phyloP scores from a whole-genome alignment of 2,113 vertebrate species.

The Plecturocebus donacophilus region DNA sequence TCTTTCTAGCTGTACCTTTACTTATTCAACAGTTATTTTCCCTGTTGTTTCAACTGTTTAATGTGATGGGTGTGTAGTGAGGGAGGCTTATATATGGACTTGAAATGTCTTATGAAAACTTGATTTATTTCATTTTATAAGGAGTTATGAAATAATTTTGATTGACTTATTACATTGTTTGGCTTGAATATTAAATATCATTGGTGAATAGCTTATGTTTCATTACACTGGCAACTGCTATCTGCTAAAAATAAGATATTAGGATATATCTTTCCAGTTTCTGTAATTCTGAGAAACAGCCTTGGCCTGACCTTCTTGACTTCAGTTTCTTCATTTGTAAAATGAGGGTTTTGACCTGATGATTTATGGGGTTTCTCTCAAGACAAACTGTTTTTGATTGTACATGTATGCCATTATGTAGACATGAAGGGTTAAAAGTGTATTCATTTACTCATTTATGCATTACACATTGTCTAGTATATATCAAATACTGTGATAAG shows the following conservation, averaged over 20 bases:
- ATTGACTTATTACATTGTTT: constrained; percentile 49
- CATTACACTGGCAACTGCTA: constrained; percentile 48
- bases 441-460: not conserved
- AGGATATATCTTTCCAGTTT: constrained; percentile 9
- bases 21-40: not conserved
- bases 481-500: not conserved
- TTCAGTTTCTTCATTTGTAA: constrained; percentile 32
- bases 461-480: not conserved
- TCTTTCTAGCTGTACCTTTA: not conserved
- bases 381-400: not conserved
- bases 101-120: constrained; percentile 37
- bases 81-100: not conserved
- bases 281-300: constrained; percentile 51
- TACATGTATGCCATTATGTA: not conserved
- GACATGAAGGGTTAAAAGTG: not conserved
- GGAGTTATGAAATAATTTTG: constrained; percentile 53
- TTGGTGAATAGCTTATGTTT: constrained; percentile 52
- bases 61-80: not conserved
- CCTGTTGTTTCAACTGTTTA: not conserved
- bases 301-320: constrained; percentile 1
- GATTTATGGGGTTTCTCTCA: not conserved
- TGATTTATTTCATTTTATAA: constrained; percentile 38
- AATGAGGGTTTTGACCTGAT: not conserved
- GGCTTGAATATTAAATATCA: constrained; percentile 57
- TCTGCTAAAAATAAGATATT: constrained; percentile 64